phyloP scores from a whole-genome alignment of 1,140 invertebrate species.

The Nylanderia fulva region DNA sequence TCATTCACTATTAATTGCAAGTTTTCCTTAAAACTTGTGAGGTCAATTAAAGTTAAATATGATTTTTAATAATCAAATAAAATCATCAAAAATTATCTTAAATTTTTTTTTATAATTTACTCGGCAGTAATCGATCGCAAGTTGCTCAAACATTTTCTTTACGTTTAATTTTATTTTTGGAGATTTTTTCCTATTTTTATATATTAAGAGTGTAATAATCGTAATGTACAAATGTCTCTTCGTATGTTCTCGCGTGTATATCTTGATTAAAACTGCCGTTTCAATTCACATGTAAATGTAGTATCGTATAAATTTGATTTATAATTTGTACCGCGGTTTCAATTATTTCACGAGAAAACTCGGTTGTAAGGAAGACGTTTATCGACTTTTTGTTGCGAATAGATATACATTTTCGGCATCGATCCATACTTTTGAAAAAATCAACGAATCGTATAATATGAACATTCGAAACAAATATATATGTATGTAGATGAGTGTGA shows the following conservation, averaged over 20 bases:
- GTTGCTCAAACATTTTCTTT: not conserved
- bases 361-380: conserved; percentile 47
- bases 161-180: not conserved
- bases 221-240: conserved; percentile 28
- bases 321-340: not conserved
- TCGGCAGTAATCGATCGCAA: not conserved
- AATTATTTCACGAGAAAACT: conserved; percentile 42
- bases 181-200: conserved; percentile 6
- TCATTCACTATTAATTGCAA: too few species aligned
- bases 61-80: too few species aligned
- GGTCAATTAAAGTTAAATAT: too few species aligned
- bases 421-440: conserved; percentile 43
- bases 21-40: too few species aligned
- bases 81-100: too few species aligned
- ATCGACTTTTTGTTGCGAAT: conserved; percentile 24
- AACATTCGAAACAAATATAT: conserved; percentile 25
- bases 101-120: too few species aligned
- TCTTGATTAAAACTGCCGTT: conserved; percentile 43
- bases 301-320: conserved; percentile 16
- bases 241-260: conserved; percentile 6
- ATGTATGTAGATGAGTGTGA: conserved; percentile 1
- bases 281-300: conserved; percentile 28
- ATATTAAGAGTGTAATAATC: conserved; percentile 9
- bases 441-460: conserved; percentile 39
- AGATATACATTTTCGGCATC: conserved; percentile 9